Evolutionary conservation across 2,113 vertebrate species (phyloP).

Genomic region (Carettochelys insculpta): DNA sequence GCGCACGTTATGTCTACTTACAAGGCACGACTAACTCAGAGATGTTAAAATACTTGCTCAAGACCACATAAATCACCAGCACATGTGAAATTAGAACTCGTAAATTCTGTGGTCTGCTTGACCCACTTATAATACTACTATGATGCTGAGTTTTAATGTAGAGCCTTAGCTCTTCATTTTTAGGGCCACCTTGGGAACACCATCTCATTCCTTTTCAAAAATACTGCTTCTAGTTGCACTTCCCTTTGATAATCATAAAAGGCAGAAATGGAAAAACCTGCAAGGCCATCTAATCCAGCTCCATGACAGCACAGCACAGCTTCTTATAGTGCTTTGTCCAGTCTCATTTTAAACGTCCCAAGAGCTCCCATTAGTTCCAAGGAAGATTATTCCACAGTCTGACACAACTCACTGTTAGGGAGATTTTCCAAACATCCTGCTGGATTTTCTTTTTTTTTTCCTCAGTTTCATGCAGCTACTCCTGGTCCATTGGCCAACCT

Average conservation of each 20-base stretch:
- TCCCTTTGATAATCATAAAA: neutral
- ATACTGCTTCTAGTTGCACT: neutral
- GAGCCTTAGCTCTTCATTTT: neutral
- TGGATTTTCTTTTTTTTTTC: neutral
- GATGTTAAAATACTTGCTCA: neutral
- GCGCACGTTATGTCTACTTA: neutral
- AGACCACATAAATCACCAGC: slow-evolving; percentile 9
- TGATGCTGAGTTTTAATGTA: slow-evolving; percentile 23
- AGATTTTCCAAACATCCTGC: neutral
- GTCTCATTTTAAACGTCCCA: neutral
- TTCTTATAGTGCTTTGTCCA: neutral
- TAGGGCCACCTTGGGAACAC: slow-evolving; percentile 34
- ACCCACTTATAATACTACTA: neutral
- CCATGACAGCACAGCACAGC: neutral
- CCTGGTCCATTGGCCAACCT: neutral
- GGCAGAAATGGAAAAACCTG: neutral
- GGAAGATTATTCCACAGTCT: neutral
- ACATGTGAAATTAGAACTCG: slow-evolving; percentile 50
- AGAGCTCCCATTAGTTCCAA: neutral
- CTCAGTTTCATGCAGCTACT: neutral
- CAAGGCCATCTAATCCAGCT: neutral
- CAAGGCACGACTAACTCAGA: too few relatives aligned
- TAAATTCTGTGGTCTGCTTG: neutral
- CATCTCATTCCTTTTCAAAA: neutral
- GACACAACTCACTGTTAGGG: too few relatives aligned